Percentiles rank a stretch among this genome's conserved stretches.
phyloP scores from a whole-genome alignment of 2,888 invertebrate genomes.

The Torymus auratus region DNA sequence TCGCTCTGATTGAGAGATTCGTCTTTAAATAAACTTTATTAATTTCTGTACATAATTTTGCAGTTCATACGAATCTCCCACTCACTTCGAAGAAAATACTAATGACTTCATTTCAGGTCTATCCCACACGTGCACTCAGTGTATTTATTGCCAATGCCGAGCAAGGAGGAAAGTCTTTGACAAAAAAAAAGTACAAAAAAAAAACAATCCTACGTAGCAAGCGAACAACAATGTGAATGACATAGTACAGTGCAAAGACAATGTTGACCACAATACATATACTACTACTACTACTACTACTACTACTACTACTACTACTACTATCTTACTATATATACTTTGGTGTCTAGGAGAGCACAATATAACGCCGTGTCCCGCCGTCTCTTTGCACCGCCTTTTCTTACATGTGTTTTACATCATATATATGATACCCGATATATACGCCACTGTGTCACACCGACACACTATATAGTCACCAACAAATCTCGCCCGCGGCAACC shows the following conservation, averaged over 20 bases:
- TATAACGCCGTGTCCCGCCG: conserved; percentile 64
- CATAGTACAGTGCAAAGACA: conserved; percentile 25
- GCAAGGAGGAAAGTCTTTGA: conserved; percentile 9
- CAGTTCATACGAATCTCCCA: neutral
- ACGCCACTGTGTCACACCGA: too few species aligned
- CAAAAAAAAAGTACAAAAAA: neutral
- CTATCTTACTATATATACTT: conserved; percentile 30
- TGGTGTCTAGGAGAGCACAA: conserved; percentile 70
- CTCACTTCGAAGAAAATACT: neutral
- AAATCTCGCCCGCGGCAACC: too few species aligned
- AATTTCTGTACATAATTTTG: neutral
- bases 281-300: conserved; percentile 4
- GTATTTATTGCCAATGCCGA: conserved; percentile 15
- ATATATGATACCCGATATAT: too few species aligned
- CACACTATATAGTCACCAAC: too few species aligned
- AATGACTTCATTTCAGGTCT: conserved; percentile 44
- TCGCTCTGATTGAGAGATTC: conserved; percentile 22
- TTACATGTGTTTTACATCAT: neutral
- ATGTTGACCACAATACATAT: conserved; percentile 18
- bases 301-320: conserved; percentile 2
- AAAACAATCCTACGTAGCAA: neutral
- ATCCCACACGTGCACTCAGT: conserved; percentile 11
- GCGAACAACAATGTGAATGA: conserved; percentile 20
- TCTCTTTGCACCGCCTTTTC: conserved; percentile 70
- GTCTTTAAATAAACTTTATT: neutral